Evolutionary conservation across 2,113 vertebrate species (phyloP).

Genomic region (Urocitellus parryii): DNA sequence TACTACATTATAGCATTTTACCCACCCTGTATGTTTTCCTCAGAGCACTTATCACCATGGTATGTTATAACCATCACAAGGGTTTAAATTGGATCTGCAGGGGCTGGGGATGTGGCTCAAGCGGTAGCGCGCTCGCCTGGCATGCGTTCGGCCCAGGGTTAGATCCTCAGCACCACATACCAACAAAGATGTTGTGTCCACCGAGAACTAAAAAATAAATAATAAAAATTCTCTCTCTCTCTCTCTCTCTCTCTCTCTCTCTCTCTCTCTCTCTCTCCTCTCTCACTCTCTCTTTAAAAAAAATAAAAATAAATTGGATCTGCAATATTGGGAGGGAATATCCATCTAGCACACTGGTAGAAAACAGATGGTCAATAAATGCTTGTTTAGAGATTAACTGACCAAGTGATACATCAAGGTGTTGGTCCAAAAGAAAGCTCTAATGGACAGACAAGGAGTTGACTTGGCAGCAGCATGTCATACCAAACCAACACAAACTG

Average conservation of each 20-base stretch:
- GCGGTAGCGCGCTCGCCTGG: no score
- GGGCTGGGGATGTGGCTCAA: no score
- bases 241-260: no score
- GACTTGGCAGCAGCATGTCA: neutral
- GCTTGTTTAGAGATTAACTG: neutral
- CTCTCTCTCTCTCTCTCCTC: no score
- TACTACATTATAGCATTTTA: neutral
- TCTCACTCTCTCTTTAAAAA: no score
- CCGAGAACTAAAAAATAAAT: no score
- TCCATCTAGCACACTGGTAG: neutral
- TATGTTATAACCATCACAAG: neutral
- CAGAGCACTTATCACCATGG: neutral
- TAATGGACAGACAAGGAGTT: neutral
- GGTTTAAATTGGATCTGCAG: neutral
- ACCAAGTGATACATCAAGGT: neutral
- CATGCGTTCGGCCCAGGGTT: no score
- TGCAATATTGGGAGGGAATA: neutral
- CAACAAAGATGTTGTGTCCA: no score
- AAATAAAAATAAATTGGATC: neutral
- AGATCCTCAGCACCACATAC: no score
- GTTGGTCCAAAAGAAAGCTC: neutral
- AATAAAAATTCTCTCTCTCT: no score
- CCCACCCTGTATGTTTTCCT: neutral
- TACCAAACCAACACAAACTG: no score
- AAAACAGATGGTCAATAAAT: neutral